Percentiles rank a stretch among this genome's conserved stretches.
phyloP scores from a whole-genome alignment of 2,888 invertebrate genomes.

The Dyspetes luteomarginatus region DNA sequence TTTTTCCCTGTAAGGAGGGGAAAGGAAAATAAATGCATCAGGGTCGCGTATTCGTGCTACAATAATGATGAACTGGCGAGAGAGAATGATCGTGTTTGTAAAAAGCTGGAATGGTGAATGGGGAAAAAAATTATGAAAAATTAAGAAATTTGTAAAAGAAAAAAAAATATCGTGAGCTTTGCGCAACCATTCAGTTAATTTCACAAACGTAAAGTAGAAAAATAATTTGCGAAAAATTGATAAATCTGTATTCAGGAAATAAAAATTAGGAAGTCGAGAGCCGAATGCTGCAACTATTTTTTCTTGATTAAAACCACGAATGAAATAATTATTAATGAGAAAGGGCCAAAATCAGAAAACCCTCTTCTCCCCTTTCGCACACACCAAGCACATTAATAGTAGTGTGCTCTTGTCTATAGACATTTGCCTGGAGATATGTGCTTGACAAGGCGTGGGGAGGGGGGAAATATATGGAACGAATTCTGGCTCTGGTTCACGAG shows the following conservation, averaged over 20 bases:
- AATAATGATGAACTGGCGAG: slow-evolving; percentile 21
- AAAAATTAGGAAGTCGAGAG: too few species aligned
- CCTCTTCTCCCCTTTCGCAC: not conserved
- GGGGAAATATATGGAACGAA: slow-evolving; percentile 40
- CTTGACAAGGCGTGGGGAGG: not conserved
- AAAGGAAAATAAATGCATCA: not conserved
- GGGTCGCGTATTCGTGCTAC: slow-evolving; percentile 55
- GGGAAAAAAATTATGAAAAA: slow-evolving; percentile 27
- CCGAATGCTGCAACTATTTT: too few species aligned
- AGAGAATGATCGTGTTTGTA: slow-evolving; percentile 16
- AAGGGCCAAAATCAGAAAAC: slow-evolving; percentile 22
- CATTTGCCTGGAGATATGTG: slow-evolving; percentile 37
- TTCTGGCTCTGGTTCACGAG: slow-evolving; percentile 42
- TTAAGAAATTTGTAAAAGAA: slow-evolving; percentile 9
- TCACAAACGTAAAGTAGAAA: too few species aligned
- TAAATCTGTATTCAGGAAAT: too few species aligned
- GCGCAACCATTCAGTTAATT: too few species aligned
- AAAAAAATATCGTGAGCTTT: too few species aligned
- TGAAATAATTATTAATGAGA: slow-evolving; percentile 35
- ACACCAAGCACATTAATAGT: not conserved
- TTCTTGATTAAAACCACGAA: slow-evolving; percentile 22
- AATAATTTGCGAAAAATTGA: too few species aligned
- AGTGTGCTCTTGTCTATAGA: slow-evolving; percentile 12
- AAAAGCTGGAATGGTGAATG: slow-evolving; percentile 7
- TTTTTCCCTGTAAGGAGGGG: not conserved